phyloP scores from a whole-genome alignment of 2,888 invertebrate genomes.

The Caenorhabditis becei region DNA sequence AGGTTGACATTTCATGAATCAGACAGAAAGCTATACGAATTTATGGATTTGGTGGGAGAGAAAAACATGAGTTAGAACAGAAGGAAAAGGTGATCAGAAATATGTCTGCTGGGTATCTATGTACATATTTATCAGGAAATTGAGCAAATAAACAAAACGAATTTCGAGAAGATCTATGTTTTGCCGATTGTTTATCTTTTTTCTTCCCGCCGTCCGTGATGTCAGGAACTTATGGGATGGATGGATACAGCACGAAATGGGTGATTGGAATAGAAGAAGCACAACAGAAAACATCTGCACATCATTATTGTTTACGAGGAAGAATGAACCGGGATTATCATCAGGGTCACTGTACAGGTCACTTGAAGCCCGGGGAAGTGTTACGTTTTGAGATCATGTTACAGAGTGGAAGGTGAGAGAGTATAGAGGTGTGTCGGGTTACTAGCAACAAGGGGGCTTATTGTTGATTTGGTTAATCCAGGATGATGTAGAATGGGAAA shows the following conservation, averaged over 20 bases:
- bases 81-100: not conserved
- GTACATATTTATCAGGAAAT: conserved; percentile 15
- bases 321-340: not conserved
- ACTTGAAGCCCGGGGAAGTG: conserved; percentile 28
- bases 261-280: no score
- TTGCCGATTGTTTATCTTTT: conserved; percentile 39
- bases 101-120: conserved; percentile 5
- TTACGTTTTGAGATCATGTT: conserved; percentile 31
- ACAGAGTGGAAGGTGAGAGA: conserved; percentile 8
- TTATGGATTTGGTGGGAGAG: not conserved
- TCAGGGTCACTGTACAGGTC: conserved; percentile 26
- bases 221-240: conserved; percentile 21
- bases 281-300: conserved; percentile 48
- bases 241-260: conserved; percentile 27
- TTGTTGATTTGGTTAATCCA: conserved; percentile 49
- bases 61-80: not conserved
- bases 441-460: conserved; percentile 20
- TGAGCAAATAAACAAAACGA: conserved; percentile 40
- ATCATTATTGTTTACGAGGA: conserved; percentile 47
- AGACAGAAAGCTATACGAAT: not conserved
- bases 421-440: conserved; percentile 27
- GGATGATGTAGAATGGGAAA: not conserved
- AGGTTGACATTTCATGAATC: conserved; percentile 43
- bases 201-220: conserved; percentile 30
- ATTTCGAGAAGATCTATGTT: conserved; percentile 16